Conservation (phyloP, 2,797 vertebrate genomes). For the Rallus crepitans region DNA sequence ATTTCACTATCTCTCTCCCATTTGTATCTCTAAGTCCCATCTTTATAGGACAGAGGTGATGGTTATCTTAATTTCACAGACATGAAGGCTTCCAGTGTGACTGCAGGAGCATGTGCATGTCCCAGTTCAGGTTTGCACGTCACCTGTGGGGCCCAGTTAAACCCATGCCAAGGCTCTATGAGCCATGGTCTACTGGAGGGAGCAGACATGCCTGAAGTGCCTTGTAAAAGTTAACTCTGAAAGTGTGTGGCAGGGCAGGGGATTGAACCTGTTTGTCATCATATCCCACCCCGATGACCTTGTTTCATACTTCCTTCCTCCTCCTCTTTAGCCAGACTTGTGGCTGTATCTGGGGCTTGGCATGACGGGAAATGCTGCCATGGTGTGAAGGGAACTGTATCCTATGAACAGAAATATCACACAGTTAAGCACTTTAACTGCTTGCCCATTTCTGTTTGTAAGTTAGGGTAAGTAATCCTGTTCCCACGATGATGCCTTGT, state of each 20-base stretch:
- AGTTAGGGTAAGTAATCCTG: neutral
- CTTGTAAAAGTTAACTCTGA: neutral
- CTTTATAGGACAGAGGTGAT: neutral
- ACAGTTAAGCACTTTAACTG: neutral
- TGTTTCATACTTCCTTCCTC: neutral
- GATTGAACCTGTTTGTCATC: neutral
- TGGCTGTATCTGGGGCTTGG: neutral
- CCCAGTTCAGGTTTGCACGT: accelerated
- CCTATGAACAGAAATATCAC: neutral
- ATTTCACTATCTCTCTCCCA: neutral
- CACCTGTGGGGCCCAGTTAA: neutral
- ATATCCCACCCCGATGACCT: neutral
- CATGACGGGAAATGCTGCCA: neutral
- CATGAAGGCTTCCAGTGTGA: neutral
- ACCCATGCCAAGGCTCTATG: neutral
- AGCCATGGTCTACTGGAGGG: neutral
- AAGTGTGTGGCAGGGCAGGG: neutral
- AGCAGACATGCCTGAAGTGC: neutral
- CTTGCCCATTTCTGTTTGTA: no score
- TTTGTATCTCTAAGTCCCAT: neutral
- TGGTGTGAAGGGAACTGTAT: neutral
- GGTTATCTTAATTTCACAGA: neutral
- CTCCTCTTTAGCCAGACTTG: neutral
- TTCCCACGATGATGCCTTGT: neutral
- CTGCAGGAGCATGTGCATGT: neutral